Evolutionary conservation across 2,888 invertebrate genomes (phyloP), one percentile per base, ranked within the genome.

Genomic region (Alentia gelatinosa): DNA sequence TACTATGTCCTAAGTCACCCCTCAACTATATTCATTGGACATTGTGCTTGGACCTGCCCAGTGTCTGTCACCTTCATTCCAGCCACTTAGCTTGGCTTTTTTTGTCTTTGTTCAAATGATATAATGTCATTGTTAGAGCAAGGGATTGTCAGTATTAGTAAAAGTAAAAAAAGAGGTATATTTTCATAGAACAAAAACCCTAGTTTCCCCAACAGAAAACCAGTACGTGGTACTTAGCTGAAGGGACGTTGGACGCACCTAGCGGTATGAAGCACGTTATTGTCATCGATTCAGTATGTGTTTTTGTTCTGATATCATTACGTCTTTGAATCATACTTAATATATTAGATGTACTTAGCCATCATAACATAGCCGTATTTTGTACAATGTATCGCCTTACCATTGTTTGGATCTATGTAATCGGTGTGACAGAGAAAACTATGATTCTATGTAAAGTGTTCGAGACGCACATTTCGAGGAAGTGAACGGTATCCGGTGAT

Each of bases 141-240:
- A 56, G 12, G 3, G 68, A 68, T 30, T 30, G 68, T 68, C 68
- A 68, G 68, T 68, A 68, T 68, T 68, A 68, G 26, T 30, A 30
- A 1, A 12, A 26, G 26, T 68, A 68, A 12, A 5, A 30, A 1
- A 12, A 26, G 26, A 68, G 68, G 26, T 68, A 12, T 12, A 68
- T 68, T 68, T n/a, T 5, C 12, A 56, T 56, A 56, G 56, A 56
- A 56, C 19, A 12, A 19, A 56, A 56, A 12, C 12, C 56, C 19
- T 56, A 56, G 56, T 56, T 56, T 56, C 56, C 19, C 56, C 56
- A 3, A 37, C 39, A n/a, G 35, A 23, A 37, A 19, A 79, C 79
- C 79, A 79, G 79, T 79, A 79, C 79, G 1, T 12, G 79, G 79
- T 79, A 15, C 79, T 79, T 79, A 79, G 35, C 35, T 35, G 19